Conservation (phyloP, 2,888 invertebrate genomes). For the Salpingus planirostris region DNA sequence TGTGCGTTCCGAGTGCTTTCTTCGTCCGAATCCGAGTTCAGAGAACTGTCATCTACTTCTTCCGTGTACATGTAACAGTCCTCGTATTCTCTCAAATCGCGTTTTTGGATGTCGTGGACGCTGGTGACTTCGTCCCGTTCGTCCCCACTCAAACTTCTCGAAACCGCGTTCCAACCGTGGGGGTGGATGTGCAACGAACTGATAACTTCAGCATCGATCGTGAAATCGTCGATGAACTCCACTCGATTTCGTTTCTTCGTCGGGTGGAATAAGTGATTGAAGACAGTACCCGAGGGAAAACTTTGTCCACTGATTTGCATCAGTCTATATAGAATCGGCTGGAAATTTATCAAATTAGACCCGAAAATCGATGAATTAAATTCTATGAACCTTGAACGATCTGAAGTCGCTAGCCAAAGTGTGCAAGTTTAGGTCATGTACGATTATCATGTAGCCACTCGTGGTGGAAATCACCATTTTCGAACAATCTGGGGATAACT, state of each 20-base stretch:
- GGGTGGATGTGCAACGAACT: conserved; percentile 84
- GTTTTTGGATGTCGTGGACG: conserved; percentile 84
- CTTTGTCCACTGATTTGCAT: conserved; percentile 81
- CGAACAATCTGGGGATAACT: conserved; percentile 73
- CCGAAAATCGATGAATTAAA: not conserved
- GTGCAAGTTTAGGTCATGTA: conserved; percentile 78
- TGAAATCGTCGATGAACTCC: conserved; percentile 87
- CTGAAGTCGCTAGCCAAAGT: conserved; percentile 71
- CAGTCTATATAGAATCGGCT: conserved; percentile 82
- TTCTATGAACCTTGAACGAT: conserved; percentile 76
- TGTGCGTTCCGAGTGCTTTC: conserved; percentile 15
- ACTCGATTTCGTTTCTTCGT: conserved; percentile 70
- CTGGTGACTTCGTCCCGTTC: conserved; percentile 70
- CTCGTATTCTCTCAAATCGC: conserved; percentile 39
- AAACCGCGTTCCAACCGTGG: conserved; percentile 81
- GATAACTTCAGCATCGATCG: conserved; percentile 85
- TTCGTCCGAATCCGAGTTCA: conserved; percentile 18
- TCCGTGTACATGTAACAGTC: conserved; percentile 31
- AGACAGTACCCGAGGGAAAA: conserved; percentile 70
- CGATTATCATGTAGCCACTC: conserved; percentile 79
- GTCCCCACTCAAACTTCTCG: conserved; percentile 77
- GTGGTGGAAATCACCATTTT: conserved; percentile 89
- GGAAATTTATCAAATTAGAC: conserved; percentile 28
- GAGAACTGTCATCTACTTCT: conserved; percentile 22
- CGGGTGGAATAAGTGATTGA: conserved; percentile 71